These are phyloP conservation scores for Microplitis mediator DNA, from an alignment of 1,140 invertebrate species.

Conservation along the genomic window DNA sequence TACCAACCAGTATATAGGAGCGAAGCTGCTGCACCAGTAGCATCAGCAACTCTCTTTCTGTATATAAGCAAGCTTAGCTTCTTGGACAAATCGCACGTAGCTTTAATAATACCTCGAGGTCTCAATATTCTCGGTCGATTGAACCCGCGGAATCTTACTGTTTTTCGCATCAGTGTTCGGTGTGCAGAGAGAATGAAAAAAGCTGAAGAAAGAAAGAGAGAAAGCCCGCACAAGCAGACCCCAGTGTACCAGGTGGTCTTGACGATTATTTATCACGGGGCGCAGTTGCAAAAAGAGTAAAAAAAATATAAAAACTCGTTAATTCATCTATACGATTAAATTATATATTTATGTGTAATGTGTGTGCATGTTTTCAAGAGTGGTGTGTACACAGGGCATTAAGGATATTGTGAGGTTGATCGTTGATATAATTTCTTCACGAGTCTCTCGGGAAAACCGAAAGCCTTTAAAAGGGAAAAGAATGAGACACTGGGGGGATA, in stretches of 20 bases:
- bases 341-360: background rate
- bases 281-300: background rate
- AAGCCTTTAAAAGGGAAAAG: slow-evolving; percentile 7
- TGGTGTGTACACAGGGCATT: background rate
- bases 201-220: too few species aligned
- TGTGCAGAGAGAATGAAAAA: background rate
- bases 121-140: slow-evolving; percentile 11
- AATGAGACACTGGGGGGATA: slow-evolving; percentile 19
- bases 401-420: background rate
- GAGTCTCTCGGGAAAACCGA: background rate
- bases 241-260: slow-evolving; percentile 3
- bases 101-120: background rate
- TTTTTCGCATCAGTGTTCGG: background rate
- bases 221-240: slow-evolving; percentile 1
- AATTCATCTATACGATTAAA: slow-evolving; percentile 10
- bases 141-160: slow-evolving; percentile 7
- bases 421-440: slow-evolving; percentile 7
- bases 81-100: background rate
- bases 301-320: slow-evolving; percentile 7
- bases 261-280: slow-evolving; percentile 4
- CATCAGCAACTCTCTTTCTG: too few species aligned
- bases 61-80: background rate
- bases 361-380: too few species aligned
- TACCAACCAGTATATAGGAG: background rate
- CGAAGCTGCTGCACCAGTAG: background rate